Conservation (phyloP, 1,140 invertebrate genomes). For the Ceratina calcarata region DNA sequence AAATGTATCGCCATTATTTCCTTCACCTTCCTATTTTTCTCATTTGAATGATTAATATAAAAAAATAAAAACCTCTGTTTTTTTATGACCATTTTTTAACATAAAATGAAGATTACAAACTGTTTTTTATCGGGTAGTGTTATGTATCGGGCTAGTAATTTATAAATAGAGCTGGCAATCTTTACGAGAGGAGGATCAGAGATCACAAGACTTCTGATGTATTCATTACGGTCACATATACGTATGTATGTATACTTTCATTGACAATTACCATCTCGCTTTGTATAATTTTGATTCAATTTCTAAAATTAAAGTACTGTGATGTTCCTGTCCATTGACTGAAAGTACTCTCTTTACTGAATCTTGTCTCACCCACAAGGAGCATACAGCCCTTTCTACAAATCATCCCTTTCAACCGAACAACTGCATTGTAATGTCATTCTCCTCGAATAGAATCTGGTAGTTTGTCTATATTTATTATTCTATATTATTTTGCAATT, state of each 20-base stretch:
- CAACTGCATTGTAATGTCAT: background rate
- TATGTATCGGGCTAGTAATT: no score
- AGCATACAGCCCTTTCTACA: background rate
- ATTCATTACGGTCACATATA: slow-evolving; percentile 38
- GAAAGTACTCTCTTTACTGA: background rate
- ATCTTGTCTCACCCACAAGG: background rate
- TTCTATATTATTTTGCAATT: background rate
- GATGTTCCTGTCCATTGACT: background rate
- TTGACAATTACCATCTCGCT: slow-evolving; percentile 42
- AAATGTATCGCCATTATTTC: no score
- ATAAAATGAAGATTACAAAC: no score
- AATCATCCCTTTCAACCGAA: background rate
- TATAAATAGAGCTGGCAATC: slow-evolving; percentile 1
- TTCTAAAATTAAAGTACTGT: slow-evolving; percentile 52
- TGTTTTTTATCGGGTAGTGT: no score
- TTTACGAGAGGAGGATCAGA: slow-evolving; percentile 24
- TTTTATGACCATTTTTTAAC: no score
- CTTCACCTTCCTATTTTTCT: no score
- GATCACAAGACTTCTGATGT: slow-evolving; percentile 63
- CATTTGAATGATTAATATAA: no score
- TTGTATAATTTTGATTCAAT: slow-evolving; percentile 49
- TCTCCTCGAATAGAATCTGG: background rate
- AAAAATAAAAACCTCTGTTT: no score
- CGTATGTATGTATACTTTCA: slow-evolving; percentile 53
- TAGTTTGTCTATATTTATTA: background rate